Evolutionary conservation across 1,140 invertebrate species (phyloP), one percentile per base, ranked within the genome.

Genomic region (Scaptodrosophila lebanonensis): DNA sequence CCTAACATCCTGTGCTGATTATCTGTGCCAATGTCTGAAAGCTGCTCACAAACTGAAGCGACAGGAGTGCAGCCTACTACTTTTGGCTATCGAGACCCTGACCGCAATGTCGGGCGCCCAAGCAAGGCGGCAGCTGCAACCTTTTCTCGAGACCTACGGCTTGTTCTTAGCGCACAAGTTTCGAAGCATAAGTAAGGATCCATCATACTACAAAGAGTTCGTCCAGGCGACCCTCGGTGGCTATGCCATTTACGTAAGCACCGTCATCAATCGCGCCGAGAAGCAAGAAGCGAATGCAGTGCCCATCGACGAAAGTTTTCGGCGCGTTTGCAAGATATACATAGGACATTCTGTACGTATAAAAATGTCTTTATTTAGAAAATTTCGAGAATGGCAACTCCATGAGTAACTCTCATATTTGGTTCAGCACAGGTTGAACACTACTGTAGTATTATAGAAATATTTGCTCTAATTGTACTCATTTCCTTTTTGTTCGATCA

Each of bases 261-360:
- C 38, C 45, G 73, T 65, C 56, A 73, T 79, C 45, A 82, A 66
- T 44, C 65, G 75, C 0, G 18, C 48, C 5, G 35, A 49, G 47
- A 56, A 66, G 20, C 9, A 36, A 9, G 50, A 18, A n/a, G 1
- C 38, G 50, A 13, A 38, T 16, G 43, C 42, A 32, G 0, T 22
- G 12, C 30, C 35, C 13, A 66, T 86, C 2, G 72, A 84, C 50
- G 84, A 86, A 8, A 60, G 66, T 15, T 79, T 86, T 51, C 52
- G 84, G 0, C 72, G 75, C 12, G 76, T 86, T 0, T 76, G 76
- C 49, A 86, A 86, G 40, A 86, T 86, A 25, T 86, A 86, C 38
- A 84, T 86, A 38, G 84, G 84, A 15, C 57, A 86, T 30, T 86
- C 84, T 40, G 83, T 85, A 36, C 42, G 68, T 20, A 27, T 5